Percentiles rank a stretch among this genome's conserved stretches.
Conservation (phyloP, 2,888 invertebrate species). For the Neoitamus cyanurus region DNA sequence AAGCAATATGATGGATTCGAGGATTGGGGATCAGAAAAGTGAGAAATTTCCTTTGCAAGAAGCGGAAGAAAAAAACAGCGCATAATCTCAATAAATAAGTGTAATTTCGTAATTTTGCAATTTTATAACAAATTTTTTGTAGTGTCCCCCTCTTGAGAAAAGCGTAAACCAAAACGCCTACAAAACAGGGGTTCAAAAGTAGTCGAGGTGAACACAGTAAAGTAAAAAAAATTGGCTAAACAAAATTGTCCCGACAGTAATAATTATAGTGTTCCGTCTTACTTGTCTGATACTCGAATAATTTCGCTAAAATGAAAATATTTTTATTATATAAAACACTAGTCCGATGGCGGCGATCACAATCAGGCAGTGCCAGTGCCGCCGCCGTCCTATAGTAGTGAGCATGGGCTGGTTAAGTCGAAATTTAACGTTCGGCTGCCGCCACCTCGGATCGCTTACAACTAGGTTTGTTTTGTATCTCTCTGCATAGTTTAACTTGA, state of each 20-base stretch:
- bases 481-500: slow-evolving; percentile 32
- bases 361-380: neutral
- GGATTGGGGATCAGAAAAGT: neutral
- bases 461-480: slow-evolving; percentile 20
- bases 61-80: neutral
- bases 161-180: neutral
- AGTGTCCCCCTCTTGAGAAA: slow-evolving; percentile 17
- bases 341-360: neutral
- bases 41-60: neutral
- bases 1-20: neutral
- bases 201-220: neutral
- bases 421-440: slow-evolving; percentile 5
- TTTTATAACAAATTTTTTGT: slow-evolving; percentile 32
- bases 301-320: slow-evolving; percentile 38
- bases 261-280: neutral
- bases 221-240: slow-evolving; percentile 29
- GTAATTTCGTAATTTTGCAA: slow-evolving; percentile 14
- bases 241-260: slow-evolving; percentile 13
- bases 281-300: slow-evolving; percentile 25
- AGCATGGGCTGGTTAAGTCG: slow-evolving; percentile 39
- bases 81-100: slow-evolving; percentile 26
- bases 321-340: slow-evolving; percentile 37
- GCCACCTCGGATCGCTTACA: slow-evolving; percentile 17
- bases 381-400: slow-evolving; percentile 30
- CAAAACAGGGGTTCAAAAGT: neutral